Base-by-base conservation (phyloP, 2,888 invertebrate species). In the Nephrotoma appendiculata region DNA sequence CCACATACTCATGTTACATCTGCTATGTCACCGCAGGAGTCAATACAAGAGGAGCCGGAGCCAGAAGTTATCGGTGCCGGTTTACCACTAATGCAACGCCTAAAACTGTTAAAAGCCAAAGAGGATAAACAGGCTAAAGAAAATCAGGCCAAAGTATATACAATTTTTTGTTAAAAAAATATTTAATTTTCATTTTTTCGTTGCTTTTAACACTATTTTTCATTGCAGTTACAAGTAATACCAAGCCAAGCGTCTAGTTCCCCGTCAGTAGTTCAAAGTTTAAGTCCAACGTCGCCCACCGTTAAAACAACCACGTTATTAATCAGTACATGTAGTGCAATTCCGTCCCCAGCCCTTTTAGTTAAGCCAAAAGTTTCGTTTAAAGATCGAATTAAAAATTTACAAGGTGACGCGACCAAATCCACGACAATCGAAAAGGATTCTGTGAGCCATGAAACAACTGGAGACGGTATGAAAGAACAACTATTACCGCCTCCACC, bases 101-200 rank as follows among this genome's bases (percentile, higher is more conserved):
- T 96, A 87, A 92, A 96, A 41, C 92, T 96, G 88, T 92, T 96
- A 85, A 96, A 96, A 92, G 94, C 95, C 44, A 96, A 95, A 91
- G 95, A 95, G 91, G 96, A 96, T 88, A 92, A 92, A 88, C 93
- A 94, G 86, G 91, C 92, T 87, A 92, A 92, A 88, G 90, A 90
- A 86, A 85, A 86, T 86, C 88, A 88, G 52, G 45, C 86, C 15
- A 88, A 87, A 45, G 86, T 86, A 86, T 31, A 11, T 44, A 44
- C 15, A 6, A 45, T 19, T 11, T 44, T n/a, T 19, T 86, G 6
- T 12, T 19, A 85, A 7, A 85, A 7, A 85, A 12, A 43, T 19
- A 19, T 44, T 9, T 43, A 86, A 48, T 83, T 86, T 31, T 83
- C 45, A 83, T 48, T 31, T 44, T 87, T 88, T 84, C 6, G 7